Evolutionary conservation across 2,113 vertebrate species (phyloP), one percentile per base, ranked within the genome.

Genomic region (Apus apus): DNA sequence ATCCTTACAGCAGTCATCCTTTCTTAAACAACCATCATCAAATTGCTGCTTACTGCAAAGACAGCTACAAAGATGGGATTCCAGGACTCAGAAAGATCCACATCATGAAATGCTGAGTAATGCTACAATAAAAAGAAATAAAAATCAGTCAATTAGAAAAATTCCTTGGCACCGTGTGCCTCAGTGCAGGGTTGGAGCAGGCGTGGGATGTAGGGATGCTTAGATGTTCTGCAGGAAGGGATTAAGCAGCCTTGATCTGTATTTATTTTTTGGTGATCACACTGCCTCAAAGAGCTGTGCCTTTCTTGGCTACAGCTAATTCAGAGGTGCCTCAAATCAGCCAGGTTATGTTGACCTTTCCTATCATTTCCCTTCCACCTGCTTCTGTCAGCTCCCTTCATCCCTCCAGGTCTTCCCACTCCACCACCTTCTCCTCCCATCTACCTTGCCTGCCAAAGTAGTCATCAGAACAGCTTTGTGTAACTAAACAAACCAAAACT

Each of bases 41-140:
- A 75, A n/a, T 3, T 34, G 45, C 18, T 92, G 73, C 96, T 97
- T 96, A 96, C 96, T 29, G 90, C 80, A 68, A 96, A 61, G 61
- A 68, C 45, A 13, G 86, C 7, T 25, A 94, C 0, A n/a, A 75
- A 84, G 86, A 84, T 1, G 15, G 4, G 3, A 40, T 5, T 23
- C 90, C 34, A 16, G 0, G 5, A 7, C 5, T 70, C n/a, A 2
- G 2, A 6, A 9, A 7, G 1, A 2, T 0, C 4, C 0, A 5
- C 0, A 3, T 0, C 0, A 0, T 60, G 2, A 17, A 54, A 32
- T 0, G 5, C 0, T 0, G 14, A 4, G 29, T 18, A 53, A 19
- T 1, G 2, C 95, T 94, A 36, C 5, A 67, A 91, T 79, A 29
- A 46, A 62, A 90, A 45, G 76, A 23, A 27, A 6, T 8, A 48